Conservation (phyloP, 2,113 vertebrate species). For the Phainopepla nitens region DNA sequence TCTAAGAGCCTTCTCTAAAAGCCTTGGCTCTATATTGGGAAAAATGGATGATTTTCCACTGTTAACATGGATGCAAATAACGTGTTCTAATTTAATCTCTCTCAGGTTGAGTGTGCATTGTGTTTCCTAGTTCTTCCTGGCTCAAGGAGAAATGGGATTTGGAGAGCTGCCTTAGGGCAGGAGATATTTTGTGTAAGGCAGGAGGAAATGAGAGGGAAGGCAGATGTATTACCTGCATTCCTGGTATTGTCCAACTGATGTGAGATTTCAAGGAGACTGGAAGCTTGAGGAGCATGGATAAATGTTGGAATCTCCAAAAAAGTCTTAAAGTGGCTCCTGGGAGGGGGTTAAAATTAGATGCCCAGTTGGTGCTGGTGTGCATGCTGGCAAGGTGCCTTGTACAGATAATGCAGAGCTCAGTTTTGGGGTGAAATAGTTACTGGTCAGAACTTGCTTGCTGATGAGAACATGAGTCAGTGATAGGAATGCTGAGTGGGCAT, state of each 20-base stretch:
- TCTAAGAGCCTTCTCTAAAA: neutral
- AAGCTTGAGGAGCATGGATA: neutral
- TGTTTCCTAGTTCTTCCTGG: neutral
- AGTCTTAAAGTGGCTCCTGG: neutral
- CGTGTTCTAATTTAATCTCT: neutral
- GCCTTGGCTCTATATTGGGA: neutral
- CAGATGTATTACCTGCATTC: neutral
- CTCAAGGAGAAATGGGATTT: neutral
- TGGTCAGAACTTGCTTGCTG: neutral
- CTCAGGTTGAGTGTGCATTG: neutral
- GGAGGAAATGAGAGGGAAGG: neutral
- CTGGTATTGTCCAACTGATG: neutral
- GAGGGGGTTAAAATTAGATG: neutral
- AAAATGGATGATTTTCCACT: neutral
- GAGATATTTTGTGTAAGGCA: fast-evolving
- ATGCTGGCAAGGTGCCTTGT: neutral
- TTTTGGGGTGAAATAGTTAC: neutral
- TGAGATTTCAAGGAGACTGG: neutral
- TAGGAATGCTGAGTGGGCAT: neutral
- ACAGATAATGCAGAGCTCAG: neutral
- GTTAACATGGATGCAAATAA: neutral
- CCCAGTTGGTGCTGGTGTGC: neutral
- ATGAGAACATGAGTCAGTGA: neutral
- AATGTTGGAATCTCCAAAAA: neutral
- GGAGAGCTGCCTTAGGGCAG: neutral